These are phyloP conservation scores for Synergus umbraculus DNA, from an alignment of 2,888 invertebrate genomes.

Conservation along the genomic window DNA sequence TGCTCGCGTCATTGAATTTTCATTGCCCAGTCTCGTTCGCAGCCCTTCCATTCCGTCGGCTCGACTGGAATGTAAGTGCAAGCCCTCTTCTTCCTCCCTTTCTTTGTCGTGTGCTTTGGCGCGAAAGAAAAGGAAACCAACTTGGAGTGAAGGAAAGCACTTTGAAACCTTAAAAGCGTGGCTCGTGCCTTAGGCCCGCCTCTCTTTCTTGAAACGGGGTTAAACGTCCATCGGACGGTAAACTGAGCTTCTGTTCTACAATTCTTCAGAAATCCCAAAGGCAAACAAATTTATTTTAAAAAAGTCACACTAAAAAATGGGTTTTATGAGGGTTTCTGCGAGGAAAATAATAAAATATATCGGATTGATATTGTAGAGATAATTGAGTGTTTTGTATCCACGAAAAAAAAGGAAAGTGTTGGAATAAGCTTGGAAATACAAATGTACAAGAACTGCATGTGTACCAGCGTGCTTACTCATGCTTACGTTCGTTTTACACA, in stretches of 20 bases:
- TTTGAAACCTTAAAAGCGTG: constrained; percentile 27
- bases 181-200: constrained; percentile 3
- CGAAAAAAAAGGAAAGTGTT: background rate
- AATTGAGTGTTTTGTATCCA: background rate
- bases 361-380: background rate
- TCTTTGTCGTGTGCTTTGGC: background rate
- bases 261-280: background rate
- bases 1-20: constrained; percentile 68
- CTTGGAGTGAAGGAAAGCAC: constrained; percentile 6
- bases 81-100: constrained; percentile 8
- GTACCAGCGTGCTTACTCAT: constrained; percentile 48
- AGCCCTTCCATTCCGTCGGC: constrained; percentile 42
- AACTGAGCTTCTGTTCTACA: background rate
- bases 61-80: constrained; percentile 16
- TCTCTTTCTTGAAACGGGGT: constrained; percentile 9
- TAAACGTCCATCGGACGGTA: constrained; percentile 1
- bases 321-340: background rate
- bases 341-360: background rate
- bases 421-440: background rate
- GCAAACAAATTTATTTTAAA: no score
- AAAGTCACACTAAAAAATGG: no score
- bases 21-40: constrained; percentile 58
- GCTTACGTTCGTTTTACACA: constrained; percentile 46
- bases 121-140: constrained; percentile 1
- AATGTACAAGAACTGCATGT: background rate